Evolutionary conservation across 2,797 vertebrate species (phyloP).

Genomic region (Phataginus tetradactyla): DNA sequence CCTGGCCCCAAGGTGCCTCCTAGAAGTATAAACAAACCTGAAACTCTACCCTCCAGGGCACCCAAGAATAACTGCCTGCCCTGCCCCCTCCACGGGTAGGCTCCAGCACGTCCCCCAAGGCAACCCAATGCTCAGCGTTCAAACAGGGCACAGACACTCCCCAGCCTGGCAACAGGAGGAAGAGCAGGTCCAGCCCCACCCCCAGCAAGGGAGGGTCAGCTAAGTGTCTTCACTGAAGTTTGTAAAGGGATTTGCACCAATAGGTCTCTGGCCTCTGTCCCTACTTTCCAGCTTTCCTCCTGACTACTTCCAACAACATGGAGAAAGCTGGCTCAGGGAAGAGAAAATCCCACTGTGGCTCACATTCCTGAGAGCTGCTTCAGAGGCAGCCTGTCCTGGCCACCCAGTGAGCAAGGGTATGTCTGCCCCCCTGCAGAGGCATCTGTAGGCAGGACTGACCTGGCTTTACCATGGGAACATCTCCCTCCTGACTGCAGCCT

Average conservation of each 20-base stretch:
- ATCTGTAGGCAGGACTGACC: too few relatives aligned
- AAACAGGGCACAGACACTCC: neutral
- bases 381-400: neutral
- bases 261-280: neutral
- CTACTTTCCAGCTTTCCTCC: neutral
- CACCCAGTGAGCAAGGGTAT: neutral
- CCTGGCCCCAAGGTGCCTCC: conserved; percentile 63
- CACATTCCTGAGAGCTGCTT: neutral
- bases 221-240: neutral
- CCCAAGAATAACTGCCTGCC: conserved; percentile 79
- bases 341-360: neutral
- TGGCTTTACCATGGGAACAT: neutral
- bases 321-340: neutral
- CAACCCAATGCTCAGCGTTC: conserved; percentile 42
- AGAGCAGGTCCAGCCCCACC: neutral
- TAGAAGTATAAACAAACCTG: conserved; percentile 80
- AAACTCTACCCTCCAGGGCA: conserved; percentile 77
- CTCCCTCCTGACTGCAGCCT: neutral
- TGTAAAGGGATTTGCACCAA: neutral
- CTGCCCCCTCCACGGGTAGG: neutral
- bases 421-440: neutral
- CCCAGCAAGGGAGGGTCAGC: neutral
- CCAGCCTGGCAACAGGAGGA: neutral
- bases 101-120: neutral
- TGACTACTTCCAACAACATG: neutral